Evolutionary conservation across 2,797 vertebrate species (phyloP).

Genomic region (Phrynocephalus forsythii): DNA sequence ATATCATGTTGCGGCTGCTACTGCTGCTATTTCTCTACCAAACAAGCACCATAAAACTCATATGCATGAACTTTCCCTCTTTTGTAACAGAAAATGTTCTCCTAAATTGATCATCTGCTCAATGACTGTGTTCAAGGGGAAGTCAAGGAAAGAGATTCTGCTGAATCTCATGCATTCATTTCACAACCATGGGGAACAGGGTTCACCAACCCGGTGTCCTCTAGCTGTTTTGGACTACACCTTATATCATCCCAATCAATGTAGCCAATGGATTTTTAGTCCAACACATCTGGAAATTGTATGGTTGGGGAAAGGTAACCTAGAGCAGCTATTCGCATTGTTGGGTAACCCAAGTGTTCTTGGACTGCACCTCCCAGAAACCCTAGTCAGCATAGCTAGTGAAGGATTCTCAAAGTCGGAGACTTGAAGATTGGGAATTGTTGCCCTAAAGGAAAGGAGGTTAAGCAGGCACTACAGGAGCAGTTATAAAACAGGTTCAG

Average conservation of each 20-base stretch:
- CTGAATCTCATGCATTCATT: neutral
- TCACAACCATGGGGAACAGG: neutral
- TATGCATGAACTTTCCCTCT: neutral
- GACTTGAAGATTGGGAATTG: no score
- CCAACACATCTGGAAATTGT: neutral
- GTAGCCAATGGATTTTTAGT: neutral
- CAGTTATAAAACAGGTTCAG: neutral
- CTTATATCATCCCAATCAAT: neutral
- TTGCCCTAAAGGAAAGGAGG: neutral
- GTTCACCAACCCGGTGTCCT: neutral
- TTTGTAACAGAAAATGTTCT: neutral
- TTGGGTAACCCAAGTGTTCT: no score
- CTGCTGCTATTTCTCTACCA: neutral
- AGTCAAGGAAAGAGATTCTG: neutral
- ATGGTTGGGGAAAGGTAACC: neutral
- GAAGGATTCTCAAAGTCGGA: no score
- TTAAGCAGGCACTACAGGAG: neutral
- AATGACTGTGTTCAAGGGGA: neutral
- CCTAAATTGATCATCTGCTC: neutral
- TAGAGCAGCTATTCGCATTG: no score
- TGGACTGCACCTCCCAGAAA: no score
- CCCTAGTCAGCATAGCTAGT: no score
- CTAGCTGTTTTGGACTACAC: neutral
- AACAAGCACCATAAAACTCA: neutral
- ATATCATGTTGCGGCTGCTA: neutral